Conservation (phyloP, 2,113 vertebrate genomes). For the Macrotus californicus region DNA sequence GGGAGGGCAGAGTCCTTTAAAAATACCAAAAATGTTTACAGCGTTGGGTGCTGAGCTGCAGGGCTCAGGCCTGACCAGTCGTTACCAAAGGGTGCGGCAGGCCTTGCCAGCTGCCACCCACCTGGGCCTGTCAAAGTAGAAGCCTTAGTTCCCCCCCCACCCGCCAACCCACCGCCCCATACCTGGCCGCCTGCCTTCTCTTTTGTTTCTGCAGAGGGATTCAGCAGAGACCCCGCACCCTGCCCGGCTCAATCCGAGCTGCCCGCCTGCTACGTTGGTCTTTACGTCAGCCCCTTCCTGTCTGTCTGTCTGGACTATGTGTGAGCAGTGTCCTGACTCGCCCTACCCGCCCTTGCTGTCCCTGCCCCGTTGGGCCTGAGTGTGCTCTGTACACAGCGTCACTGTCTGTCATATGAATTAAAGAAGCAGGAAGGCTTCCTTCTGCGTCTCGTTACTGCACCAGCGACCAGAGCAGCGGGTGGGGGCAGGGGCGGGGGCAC, state of each 20-base stretch:
- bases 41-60: slow-evolving; percentile 61
- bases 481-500: fast-evolving
- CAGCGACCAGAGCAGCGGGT: not conserved
- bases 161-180: slow-evolving; percentile 65
- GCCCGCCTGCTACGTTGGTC: not conserved
- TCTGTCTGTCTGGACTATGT: slow-evolving; percentile 61
- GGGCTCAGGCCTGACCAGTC: slow-evolving; percentile 68
- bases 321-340: slow-evolving; percentile 68
- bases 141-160: slow-evolving; percentile 77
- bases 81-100: slow-evolving; percentile 78
- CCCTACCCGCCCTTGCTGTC: slow-evolving; percentile 74
- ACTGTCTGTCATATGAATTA: slow-evolving; percentile 88
- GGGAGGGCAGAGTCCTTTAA: slow-evolving; percentile 50
- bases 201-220: slow-evolving; percentile 74
- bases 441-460: slow-evolving; percentile 74
- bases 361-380: slow-evolving; percentile 78
- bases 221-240: slow-evolving; percentile 60
- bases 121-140: slow-evolving; percentile 65
- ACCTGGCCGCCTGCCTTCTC: slow-evolving; percentile 67
- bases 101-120: slow-evolving; percentile 43
- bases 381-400: slow-evolving; percentile 85
- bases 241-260: slow-evolving; percentile 5
- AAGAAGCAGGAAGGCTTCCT: slow-evolving; percentile 87
- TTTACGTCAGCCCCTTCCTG: not conserved
- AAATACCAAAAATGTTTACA: slow-evolving; percentile 79